Evolutionary conservation across 2,888 invertebrate genomes (phyloP), one percentile per base, ranked within the genome.

Genomic region (Melanargia galathea): DNA sequence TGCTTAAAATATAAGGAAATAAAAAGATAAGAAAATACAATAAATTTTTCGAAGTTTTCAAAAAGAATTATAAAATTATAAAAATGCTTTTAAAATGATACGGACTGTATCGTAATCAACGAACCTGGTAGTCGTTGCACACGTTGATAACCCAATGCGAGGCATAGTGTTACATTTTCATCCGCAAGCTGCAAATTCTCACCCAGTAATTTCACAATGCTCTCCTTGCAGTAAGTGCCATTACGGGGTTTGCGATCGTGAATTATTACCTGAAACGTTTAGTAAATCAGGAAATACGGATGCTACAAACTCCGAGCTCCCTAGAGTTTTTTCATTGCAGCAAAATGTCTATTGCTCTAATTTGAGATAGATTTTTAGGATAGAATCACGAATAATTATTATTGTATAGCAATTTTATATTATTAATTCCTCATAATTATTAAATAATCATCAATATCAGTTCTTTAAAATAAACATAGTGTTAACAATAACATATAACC

Each of bases 141-240:
- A 64, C 90, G 80, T 69, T 91, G 91, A 70, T 91, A 91, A n/a
- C 91, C 91, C 38, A 90, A 76, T 40, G 91, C 91, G 1, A 91
- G 81, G 65, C 91, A 91, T 61, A 91, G 75, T 3, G 91, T 91
- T 30, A 91, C 90, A 73, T 91, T 91, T 71, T 91, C 91, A 62
- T 91, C 91, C 2, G 91, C 91, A 30, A 91, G 71, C 71, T 90
- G 90, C 26, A 91, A 73, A 71, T 90, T 91, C 69, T 91, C 90
- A 0, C 91, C 90, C 16, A 91, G 82, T 8, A 90, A 79, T 73
- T 91, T 91, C 30, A 91, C 86, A 70, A 91, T 91, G 70, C 81
- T 90, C 73, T 91, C 91, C 72, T 90, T 90, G 74, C 90, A 91
- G 72, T 88, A 90, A 0, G 90, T 90, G 45, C 91, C 91, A 69